Conservation (phyloP, 2,888 invertebrate species). For the Cheilosia urbana region DNA sequence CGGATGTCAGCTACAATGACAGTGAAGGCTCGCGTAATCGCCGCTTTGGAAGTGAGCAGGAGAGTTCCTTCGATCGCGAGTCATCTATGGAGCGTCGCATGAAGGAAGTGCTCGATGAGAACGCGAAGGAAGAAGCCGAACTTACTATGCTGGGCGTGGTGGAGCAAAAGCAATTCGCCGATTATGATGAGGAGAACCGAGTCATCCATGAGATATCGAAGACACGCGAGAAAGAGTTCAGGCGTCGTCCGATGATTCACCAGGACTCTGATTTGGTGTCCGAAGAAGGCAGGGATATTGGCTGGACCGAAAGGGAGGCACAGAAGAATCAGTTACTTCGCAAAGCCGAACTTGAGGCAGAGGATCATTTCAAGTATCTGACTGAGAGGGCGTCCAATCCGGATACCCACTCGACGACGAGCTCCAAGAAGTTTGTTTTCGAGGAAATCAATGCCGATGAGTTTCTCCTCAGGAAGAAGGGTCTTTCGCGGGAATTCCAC, state of each 20-base stretch:
- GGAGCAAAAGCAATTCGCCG: constrained; percentile 86
- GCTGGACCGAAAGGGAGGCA: constrained; percentile 83
- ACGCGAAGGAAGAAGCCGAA: constrained; percentile 83
- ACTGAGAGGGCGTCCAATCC: constrained; percentile 82
- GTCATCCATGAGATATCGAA: constrained; percentile 85
- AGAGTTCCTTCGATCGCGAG: constrained; percentile 83
- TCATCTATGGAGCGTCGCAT: constrained; percentile 83
- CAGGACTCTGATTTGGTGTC: constrained; percentile 83
- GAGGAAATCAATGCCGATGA: constrained; percentile 95
- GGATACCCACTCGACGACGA: constrained; percentile 86
- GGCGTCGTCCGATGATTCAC: constrained; percentile 82
- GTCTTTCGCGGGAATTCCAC: constrained; percentile 91
- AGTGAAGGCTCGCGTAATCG: constrained; percentile 84
- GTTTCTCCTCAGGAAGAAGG: constrained; percentile 92
- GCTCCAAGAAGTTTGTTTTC: constrained; percentile 88
- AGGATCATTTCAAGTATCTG: constrained; percentile 81
- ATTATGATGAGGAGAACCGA: constrained; percentile 85
- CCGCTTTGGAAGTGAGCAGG: constrained; percentile 82
- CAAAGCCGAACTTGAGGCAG: constrained; percentile 81
- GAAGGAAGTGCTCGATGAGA: constrained; percentile 83
- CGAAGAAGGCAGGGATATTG: constrained; percentile 83
- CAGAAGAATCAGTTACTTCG: constrained; percentile 81
- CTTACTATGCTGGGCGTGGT: constrained; percentile 81
- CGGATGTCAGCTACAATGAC: constrained; percentile 84
- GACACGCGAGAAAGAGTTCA: constrained; percentile 82